phyloP scores from a whole-genome alignment of 2,888 invertebrate genomes.

The Entomobrya proxima region DNA sequence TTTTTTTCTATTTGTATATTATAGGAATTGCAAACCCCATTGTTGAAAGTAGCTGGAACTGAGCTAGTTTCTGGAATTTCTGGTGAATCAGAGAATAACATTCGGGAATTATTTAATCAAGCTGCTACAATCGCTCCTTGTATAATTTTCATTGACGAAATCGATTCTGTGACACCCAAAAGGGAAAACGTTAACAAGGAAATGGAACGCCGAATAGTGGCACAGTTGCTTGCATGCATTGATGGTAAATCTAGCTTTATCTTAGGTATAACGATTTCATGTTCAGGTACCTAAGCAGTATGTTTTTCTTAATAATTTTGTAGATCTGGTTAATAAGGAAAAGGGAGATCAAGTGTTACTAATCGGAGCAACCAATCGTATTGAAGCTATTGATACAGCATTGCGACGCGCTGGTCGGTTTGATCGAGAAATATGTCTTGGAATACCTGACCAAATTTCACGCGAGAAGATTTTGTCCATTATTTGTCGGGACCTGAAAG shows the following conservation, averaged over 20 bases:
- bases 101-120: slow-evolving; percentile 92
- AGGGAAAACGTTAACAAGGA: slow-evolving; percentile 93
- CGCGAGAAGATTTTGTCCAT: slow-evolving; percentile 87
- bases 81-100: slow-evolving; percentile 90
- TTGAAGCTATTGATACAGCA: slow-evolving; percentile 94
- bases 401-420: slow-evolving; percentile 94
- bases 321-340: slow-evolving; percentile 80
- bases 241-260: slow-evolving; percentile 82
- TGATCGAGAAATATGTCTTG: slow-evolving; percentile 94
- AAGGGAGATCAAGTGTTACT: slow-evolving; percentile 85
- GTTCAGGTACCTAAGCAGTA: not conserved
- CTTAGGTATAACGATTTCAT: not conserved
- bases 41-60: slow-evolving; percentile 92
- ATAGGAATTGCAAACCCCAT: slow-evolving; percentile 88
- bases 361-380: slow-evolving; percentile 96
- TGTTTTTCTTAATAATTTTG: not conserved
- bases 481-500: slow-evolving; percentile 84
- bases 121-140: slow-evolving; percentile 87
- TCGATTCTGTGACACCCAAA: slow-evolving; percentile 96
- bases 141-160: slow-evolving; percentile 95
- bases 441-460: slow-evolving; percentile 92
- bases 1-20: not conserved
- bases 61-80: slow-evolving; percentile 96
- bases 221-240: slow-evolving; percentile 92
- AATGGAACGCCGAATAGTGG: slow-evolving; percentile 97